Evolutionary conservation across 1,140 invertebrate genomes (phyloP).

Genomic region (Triops cancriformis): DNA sequence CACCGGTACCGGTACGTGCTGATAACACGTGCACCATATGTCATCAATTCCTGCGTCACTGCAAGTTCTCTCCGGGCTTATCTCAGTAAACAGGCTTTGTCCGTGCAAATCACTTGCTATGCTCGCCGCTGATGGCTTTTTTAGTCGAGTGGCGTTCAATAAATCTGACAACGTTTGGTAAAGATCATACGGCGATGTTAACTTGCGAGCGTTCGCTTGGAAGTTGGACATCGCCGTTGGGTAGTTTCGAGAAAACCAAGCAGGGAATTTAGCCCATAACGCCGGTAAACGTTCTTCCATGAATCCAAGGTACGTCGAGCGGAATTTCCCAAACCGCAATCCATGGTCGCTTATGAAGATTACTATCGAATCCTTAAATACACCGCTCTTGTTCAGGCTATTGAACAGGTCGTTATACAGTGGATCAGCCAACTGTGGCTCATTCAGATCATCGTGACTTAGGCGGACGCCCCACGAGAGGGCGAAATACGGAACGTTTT

Average conservation of each 20-base stretch:
- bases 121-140: no score
- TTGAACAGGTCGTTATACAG: background rate
- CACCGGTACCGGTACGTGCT: background rate
- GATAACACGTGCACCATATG: background rate
- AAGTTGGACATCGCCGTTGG: background rate
- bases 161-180: conserved; percentile 16
- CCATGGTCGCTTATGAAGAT: conserved; percentile 19
- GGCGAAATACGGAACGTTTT: background rate
- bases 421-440: background rate
- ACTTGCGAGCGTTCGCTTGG: background rate
- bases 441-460: background rate
- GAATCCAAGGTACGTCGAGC: background rate
- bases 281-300: conserved; percentile 13
- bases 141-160: background rate
- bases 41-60: background rate
- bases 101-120: background rate
- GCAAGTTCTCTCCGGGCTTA: background rate
- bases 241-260: background rate
- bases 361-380: background rate
- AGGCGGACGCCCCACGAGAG: background rate
- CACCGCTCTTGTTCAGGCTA: background rate
- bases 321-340: background rate
- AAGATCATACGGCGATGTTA: conserved; percentile 14
- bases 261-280: background rate
- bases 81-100: background rate